Percentiles rank a stretch among this genome's conserved stretches.
Conservation (phyloP, 2,113 vertebrate species). For the Polypterus senegalus region DNA sequence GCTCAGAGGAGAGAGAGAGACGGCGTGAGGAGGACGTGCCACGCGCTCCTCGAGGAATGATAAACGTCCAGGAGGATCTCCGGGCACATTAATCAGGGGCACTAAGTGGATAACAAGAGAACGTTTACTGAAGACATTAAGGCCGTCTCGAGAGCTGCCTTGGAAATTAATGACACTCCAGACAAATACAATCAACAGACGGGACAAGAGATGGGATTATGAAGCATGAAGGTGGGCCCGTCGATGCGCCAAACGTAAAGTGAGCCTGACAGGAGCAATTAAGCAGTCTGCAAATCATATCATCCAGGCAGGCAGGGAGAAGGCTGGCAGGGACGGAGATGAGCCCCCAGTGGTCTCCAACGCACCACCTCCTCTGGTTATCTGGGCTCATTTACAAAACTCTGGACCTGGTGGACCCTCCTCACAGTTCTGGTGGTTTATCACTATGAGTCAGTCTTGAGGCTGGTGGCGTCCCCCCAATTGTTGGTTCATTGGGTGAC, state of each 20-base stretch:
- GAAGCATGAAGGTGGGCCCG: constrained; percentile 30
- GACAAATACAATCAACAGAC: constrained; percentile 41
- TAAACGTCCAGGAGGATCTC: constrained; percentile 48
- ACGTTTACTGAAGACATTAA: constrained; percentile 47
- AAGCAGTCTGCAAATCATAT: constrained; percentile 30
- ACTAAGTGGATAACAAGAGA: constrained; percentile 47
- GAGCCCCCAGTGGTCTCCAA: too few relatives aligned
- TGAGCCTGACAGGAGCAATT: constrained; percentile 47
- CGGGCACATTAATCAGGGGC: constrained; percentile 49
- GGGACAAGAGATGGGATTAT: constrained; percentile 43
- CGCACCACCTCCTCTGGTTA: too few relatives aligned
- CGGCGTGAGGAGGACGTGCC: too few relatives aligned
- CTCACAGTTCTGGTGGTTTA: too few relatives aligned
- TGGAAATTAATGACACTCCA: constrained; percentile 50
- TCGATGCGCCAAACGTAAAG: constrained; percentile 26
- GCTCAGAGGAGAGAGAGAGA: not conserved
- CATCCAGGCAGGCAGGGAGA: too few relatives aligned
- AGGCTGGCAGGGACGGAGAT: too few relatives aligned
- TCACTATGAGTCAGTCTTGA: too few relatives aligned
- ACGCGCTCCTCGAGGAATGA: constrained; percentile 45
- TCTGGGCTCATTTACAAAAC: too few relatives aligned
- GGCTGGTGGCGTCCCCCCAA: too few relatives aligned
- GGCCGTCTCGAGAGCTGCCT: constrained; percentile 43
- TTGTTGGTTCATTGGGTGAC: too few relatives aligned
- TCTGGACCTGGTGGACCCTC: too few relatives aligned